Base-by-base conservation (phyloP, 1,140 invertebrate genomes). In the Lordiphosa stackelbergi region DNA sequence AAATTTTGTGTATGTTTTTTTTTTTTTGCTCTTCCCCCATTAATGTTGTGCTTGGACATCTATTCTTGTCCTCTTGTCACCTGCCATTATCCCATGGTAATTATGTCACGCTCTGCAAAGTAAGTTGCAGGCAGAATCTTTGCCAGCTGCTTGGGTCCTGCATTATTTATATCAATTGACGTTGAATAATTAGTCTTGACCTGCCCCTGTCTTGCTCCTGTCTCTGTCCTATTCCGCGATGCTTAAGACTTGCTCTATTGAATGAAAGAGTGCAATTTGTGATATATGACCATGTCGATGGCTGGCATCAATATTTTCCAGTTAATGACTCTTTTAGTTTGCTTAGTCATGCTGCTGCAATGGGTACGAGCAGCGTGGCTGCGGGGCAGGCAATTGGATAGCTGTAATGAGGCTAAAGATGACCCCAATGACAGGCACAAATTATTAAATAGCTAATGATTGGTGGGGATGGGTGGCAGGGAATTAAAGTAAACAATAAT, bases 91-190 rank as follows among this genome's bases (percentile, higher is more conserved):
- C 45, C 51, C 22, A 36, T 36, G 37, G 66, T 57, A 69, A 70
- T 70, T 70, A 69, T 70, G 66, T 63, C 53, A 69, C 66, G 47
- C 58, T 1, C 8, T 37, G 53, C 19, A 10, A 35, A 24, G 11
- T 11, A 35, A 24, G 11, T 11, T 8, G n/a, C 8, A 16, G 34
- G 34, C 19, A 54, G 34, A 60, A 43, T 24, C 19, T 51, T 28
- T 40, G 40, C 49, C 28, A 34, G 24, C 47, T 6, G 28, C 28
- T 31, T 65, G 40, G 16, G 24, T 46, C 41, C 52, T 69, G 56
- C 77, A 83, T 75, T 83, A 81, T 83, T 81, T 72, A 81, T 83
- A 68, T 53, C 77, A 77, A 84, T 68, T 77, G 77, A 81, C 77
- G 72, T 81, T 83, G 77, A 83, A 81, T 83, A 81, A 81, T 81